phyloP scores from a whole-genome alignment of 2,888 invertebrate genomes.

The Argyresthia albistria region DNA sequence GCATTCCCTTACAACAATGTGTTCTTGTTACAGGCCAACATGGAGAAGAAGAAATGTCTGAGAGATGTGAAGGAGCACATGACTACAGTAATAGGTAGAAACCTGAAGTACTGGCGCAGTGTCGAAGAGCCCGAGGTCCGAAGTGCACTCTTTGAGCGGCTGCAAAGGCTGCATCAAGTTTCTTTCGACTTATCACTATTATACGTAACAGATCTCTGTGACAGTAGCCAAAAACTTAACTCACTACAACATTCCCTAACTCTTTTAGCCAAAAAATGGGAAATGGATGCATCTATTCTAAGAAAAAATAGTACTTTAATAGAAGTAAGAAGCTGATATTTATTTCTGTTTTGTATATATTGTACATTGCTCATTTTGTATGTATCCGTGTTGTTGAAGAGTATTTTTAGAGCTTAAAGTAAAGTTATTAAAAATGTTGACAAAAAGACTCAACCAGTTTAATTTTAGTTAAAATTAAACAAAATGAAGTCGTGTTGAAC shows the following conservation, averaged over 20 bases:
- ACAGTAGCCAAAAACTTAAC: constrained; percentile 27
- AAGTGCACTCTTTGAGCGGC: constrained; percentile 42
- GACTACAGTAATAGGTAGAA: constrained; percentile 56
- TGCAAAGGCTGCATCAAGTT: constrained; percentile 48
- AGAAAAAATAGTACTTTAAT: constrained; percentile 27
- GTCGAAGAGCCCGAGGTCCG: constrained; percentile 33
- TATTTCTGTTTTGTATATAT: constrained; percentile 47
- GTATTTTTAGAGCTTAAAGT: constrained; percentile 44
- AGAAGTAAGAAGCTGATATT: constrained; percentile 22
- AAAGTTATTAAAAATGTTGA: constrained; percentile 41
- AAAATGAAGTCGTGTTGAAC: no score
- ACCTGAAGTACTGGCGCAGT: constrained; percentile 68
- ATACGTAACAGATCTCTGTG: constrained; percentile 40
- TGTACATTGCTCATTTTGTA: constrained; percentile 56
- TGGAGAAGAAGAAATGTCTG: constrained; percentile 56
- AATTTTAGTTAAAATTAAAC: no score
- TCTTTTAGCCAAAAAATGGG: constrained; percentile 41
- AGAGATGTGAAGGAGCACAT: constrained; percentile 64
- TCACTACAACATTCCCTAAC: constrained; percentile 33
- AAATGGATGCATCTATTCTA: constrained; percentile 37
- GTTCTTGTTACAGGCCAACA: constrained; percentile 30
- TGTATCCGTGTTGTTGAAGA: constrained; percentile 33
- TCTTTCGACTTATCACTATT: constrained; percentile 47
- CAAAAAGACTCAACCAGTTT: constrained; percentile 9
- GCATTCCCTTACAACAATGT: no score